Conservation (phyloP, 2,797 vertebrate genomes). For the Rhinichthys osculus region DNA sequence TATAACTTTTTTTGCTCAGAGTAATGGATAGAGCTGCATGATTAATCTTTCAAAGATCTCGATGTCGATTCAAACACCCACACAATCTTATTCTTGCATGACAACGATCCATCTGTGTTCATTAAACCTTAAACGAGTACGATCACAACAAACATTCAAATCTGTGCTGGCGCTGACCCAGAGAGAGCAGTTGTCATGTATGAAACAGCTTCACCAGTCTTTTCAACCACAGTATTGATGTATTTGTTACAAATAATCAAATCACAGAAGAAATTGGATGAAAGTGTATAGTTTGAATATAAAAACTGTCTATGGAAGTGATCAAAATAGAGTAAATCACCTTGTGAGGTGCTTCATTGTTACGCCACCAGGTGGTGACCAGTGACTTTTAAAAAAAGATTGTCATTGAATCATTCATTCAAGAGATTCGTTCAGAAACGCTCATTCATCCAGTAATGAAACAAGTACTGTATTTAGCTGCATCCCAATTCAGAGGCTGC, state of each 20-base stretch:
- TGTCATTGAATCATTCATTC: too few relatives aligned
- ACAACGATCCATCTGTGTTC: neutral
- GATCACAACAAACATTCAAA: neutral
- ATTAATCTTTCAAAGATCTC: neutral
- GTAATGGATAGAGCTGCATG: neutral
- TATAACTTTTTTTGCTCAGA: neutral
- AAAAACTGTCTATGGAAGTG: neutral
- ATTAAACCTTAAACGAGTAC: neutral
- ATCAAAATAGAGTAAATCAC: neutral
- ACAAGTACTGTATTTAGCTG: too few relatives aligned
- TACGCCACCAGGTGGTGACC: too few relatives aligned
- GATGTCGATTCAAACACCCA: neutral
- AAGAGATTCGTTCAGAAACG: too few relatives aligned
- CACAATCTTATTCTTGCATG: neutral
- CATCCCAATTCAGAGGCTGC: too few relatives aligned
- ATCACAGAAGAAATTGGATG: neutral
- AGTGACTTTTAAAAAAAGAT: too few relatives aligned
- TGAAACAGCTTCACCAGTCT: neutral
- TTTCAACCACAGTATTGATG: neutral
- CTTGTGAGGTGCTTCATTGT: neutral
- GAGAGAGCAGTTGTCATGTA: neutral
- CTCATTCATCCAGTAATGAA: too few relatives aligned
- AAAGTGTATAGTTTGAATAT: neutral
- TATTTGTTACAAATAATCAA: neutral
- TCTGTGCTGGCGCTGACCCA: neutral